Evolutionary conservation across 2,113 vertebrate genomes (phyloP).

Genomic region (Rhegmatorhina hoffmannsi): DNA sequence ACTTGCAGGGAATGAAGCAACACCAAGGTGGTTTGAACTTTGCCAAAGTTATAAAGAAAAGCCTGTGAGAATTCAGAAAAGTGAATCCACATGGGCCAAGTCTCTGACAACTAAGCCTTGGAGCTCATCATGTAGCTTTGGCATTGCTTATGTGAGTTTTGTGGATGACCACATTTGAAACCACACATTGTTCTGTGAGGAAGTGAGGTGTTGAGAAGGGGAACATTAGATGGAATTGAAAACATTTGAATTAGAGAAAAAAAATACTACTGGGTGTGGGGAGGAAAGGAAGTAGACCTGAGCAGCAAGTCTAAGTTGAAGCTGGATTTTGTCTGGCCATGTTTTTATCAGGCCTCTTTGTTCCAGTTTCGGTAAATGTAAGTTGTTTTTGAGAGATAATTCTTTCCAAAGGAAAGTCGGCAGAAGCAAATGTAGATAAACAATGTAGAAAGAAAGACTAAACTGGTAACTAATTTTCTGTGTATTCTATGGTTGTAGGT

Average conservation of each 20-base stretch:
- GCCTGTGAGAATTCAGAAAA: background rate
- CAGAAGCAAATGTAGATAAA: background rate
- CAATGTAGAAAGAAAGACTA: background rate
- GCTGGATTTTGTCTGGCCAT: background rate
- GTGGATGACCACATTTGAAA: slow-evolving; percentile 1
- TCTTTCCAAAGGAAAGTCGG: background rate
- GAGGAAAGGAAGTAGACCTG: background rate
- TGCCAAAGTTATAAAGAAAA: background rate
- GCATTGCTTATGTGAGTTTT: background rate
- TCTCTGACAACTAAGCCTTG: background rate
- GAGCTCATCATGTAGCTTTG: background rate
- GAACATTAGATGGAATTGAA: slow-evolving; percentile 28
- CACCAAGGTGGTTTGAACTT: background rate
- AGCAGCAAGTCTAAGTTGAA: background rate
- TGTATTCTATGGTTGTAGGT: background rate
- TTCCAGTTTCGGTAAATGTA: background rate
- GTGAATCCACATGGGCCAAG: background rate
- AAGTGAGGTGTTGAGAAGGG: slow-evolving; percentile 11
- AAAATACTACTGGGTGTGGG: background rate
- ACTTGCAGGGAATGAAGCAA: background rate
- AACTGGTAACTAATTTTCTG: background rate
- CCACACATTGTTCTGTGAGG: background rate
- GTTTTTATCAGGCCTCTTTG: background rate
- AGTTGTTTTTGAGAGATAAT: background rate
- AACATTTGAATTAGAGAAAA: background rate